Conservation (phyloP, 2,113 vertebrate genomes). For the Thamnaconus septentrionalis region DNA sequence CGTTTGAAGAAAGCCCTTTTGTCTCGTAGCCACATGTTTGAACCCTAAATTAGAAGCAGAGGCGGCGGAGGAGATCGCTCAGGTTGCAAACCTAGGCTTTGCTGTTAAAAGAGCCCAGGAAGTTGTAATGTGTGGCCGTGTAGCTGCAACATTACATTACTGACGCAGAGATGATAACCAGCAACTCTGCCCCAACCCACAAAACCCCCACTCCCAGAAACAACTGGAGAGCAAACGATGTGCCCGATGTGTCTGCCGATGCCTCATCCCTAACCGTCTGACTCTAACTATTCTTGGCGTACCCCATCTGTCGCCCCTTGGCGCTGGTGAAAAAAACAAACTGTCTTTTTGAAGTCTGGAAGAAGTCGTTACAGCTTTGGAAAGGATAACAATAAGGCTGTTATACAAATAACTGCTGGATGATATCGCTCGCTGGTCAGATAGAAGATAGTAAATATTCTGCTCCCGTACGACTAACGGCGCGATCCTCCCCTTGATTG, state of each 20-base stretch:
- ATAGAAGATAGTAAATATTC: conserved; percentile 5
- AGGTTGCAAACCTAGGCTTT: conserved; percentile 19
- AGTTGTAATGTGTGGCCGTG: conserved; percentile 8
- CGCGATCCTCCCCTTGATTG: conserved; percentile 10
- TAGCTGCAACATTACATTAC: conserved; percentile 15
- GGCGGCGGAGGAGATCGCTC: neutral
- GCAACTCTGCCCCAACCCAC: neutral
- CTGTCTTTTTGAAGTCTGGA: conserved; percentile 69
- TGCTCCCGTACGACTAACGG: neutral
- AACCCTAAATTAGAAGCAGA: conserved; percentile 67
- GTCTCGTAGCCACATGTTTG: conserved; percentile 41
- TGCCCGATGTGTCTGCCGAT: conserved; percentile 21
- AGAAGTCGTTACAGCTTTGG: conserved; percentile 46
- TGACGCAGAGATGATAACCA: conserved; percentile 29
- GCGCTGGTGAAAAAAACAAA: neutral
- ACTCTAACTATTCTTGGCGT: conserved; percentile 61
- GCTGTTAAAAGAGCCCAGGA: neutral
- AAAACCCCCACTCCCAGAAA: conserved; percentile 15
- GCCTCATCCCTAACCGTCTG: conserved; percentile 32
- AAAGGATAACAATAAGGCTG: conserved; percentile 37
- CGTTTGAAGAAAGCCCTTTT: conserved; percentile 29
- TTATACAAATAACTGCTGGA: neutral
- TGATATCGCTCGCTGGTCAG: neutral
- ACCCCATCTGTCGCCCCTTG: conserved; percentile 65
- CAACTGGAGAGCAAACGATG: conserved; percentile 37